Evolutionary conservation across 2,888 invertebrate genomes (phyloP).

Genomic region (Griposia aprilina): DNA sequence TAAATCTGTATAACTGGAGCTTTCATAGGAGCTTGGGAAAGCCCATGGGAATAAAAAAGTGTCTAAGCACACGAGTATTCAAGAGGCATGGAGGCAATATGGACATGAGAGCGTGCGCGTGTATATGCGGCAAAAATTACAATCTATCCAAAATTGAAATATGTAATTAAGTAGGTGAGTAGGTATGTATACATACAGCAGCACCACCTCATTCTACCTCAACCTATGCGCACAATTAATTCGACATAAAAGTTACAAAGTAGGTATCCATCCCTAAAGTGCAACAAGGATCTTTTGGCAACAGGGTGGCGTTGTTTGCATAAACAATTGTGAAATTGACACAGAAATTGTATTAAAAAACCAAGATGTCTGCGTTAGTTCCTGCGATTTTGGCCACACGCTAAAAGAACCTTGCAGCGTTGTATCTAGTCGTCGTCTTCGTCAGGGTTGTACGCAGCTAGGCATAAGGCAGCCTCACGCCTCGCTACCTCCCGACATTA

Average conservation of each 20-base stretch:
- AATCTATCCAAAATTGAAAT: not conserved
- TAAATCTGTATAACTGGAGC: not conserved
- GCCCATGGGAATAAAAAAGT: too few species aligned
- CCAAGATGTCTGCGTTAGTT: too few species aligned
- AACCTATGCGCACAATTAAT: too few species aligned
- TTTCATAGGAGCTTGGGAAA: not conserved
- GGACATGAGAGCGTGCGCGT: not conserved
- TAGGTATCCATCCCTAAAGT: too few species aligned
- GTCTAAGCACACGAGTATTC: not conserved
- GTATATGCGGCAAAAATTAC: not conserved
- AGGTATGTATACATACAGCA: not conserved
- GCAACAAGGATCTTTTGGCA: too few species aligned
- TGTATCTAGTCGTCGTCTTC: not conserved
- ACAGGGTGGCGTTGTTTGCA: too few species aligned
- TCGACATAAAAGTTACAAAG: too few species aligned
- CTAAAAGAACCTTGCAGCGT: too few species aligned
- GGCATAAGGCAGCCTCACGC: slow-evolving; percentile 37
- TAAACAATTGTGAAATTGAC: too few species aligned
- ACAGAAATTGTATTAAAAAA: too few species aligned
- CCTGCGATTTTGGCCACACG: too few species aligned
- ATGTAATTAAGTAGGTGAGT: not conserved
- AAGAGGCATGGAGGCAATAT: not conserved
- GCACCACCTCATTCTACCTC: too few species aligned
- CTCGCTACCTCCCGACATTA: slow-evolving; percentile 76
- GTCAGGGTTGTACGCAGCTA: slow-evolving; percentile 11